Evolutionary conservation across 1,140 invertebrate genomes (phyloP), one percentile per base, ranked within the genome.

Genomic region (Chionoecetes opilio): DNA sequence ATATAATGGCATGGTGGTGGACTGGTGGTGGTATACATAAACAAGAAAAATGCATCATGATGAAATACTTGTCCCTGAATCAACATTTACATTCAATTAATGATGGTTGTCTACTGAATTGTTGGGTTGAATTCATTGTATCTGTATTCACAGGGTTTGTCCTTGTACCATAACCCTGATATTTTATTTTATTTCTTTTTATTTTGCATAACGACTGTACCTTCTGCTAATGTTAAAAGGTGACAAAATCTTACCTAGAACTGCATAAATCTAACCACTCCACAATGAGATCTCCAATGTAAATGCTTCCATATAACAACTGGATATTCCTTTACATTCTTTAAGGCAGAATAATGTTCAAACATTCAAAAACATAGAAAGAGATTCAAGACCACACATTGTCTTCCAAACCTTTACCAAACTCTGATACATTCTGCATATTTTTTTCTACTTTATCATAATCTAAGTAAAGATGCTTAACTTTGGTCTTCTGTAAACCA

Each of bases 281-380:
- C 9, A 75, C 63, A 75, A 75, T 75, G n/a, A n/a, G 63, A 6
- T 75, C 63, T 75, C 63, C n/a, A 75, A n/a, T 17, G 63, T 75
- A 75, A n/a, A 75, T 75, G 63, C 63, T 75, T 21, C 21, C 26
- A n/a, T n/a, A 75, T 75, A 26, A 75, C 63, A 75, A 26, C 63
- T 75, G 63, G 63, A 75, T 75, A 75, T 75, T n/a, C n/a, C 63
- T 75, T n/a, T 75, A 75, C 63, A 75, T 75, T n/a, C 21, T 75
- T n/a, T 75, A 75, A 75, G 63, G 63, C 63, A 75, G 21, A 75
- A 75, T 75, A 75, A 75, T 75, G 63, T 75, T n/a, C n/a, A n/a
- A 75, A 75, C 63, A n/a, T 17, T n/a, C 63, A 75, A 75, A 75
- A 17, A 75, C 63, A 75, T 2, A 21, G n/a, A 75, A 75, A 75